A percentile compares a stretch with the other conserved stretches of the same genome.
These are phyloP conservation scores for Parus major DNA, from an alignment of 2,113 vertebrate genomes.

Conservation along the genomic window DNA sequence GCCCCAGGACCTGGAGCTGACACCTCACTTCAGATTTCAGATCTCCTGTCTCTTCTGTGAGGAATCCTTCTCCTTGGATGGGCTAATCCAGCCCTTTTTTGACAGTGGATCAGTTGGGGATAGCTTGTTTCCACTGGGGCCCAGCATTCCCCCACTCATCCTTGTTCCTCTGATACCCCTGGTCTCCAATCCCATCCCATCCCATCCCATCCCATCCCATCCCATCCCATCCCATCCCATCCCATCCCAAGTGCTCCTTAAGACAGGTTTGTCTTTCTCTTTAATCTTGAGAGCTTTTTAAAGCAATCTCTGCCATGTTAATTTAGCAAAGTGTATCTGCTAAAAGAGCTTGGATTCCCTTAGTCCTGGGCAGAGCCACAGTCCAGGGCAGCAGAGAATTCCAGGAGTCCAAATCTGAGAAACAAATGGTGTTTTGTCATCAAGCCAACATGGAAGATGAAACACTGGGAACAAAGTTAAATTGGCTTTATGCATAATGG, in stretches of 20 bases:
- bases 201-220: background rate
- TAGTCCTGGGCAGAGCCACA: background rate
- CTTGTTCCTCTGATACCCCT: background rate
- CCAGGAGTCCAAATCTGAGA: background rate
- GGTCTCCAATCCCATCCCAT: background rate
- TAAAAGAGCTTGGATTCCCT: background rate
- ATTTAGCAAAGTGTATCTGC: background rate
- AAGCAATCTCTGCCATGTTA: background rate
- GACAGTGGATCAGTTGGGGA: accelerated
- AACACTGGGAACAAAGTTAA: background rate
- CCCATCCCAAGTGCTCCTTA: background rate
- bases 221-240: accelerated
- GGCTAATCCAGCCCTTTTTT: background rate
- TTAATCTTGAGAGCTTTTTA: background rate
- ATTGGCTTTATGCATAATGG: background rate
- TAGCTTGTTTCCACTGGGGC: background rate
- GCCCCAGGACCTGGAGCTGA: background rate
- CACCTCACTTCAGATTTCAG: background rate
- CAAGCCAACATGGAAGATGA: background rate
- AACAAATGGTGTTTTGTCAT: background rate
- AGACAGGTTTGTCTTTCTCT: background rate
- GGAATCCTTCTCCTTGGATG: background rate
- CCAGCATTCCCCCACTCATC: accelerated
- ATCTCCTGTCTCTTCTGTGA: background rate
- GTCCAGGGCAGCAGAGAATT: background rate